These are phyloP conservation scores for Anomalospiza imberbis DNA, from an alignment of 2,797 vertebrate species.

Conservation along the genomic window DNA sequence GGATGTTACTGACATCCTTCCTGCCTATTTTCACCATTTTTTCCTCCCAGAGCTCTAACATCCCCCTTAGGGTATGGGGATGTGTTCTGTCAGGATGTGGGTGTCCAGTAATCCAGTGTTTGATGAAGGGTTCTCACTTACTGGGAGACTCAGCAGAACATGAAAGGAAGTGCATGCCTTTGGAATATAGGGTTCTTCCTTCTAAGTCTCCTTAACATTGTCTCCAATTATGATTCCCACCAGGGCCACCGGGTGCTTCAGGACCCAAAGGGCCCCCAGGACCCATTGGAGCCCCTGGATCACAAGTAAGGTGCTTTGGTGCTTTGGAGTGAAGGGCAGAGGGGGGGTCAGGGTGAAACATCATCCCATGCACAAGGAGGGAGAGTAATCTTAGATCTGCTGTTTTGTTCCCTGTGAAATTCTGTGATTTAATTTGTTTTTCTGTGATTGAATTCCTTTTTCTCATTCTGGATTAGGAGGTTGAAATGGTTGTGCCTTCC, in stretches of 20 bases:
- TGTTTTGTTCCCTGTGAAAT: background rate
- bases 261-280: conserved; percentile 77
- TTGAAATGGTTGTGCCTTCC: background rate
- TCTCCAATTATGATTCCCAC: background rate
- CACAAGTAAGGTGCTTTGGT: conserved; percentile 64
- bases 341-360: background rate
- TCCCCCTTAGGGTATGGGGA: background rate
- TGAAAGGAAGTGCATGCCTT: background rate
- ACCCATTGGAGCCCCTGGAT: conserved; percentile 72
- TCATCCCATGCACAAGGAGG: background rate
- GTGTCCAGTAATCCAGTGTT: background rate
- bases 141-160: background rate
- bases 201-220: background rate
- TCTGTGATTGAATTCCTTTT: background rate
- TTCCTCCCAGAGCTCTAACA: background rate
- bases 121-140: background rate
- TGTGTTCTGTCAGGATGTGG: background rate
- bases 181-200: background rate
- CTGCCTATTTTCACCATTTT: background rate
- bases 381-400: background rate
- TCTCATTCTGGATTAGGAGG: background rate
- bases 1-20: background rate
- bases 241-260: conserved; percentile 77
- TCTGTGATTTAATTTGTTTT: background rate
- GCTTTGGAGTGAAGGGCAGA: background rate